Conservation (phyloP, 2,888 invertebrate genomes). For the Volucella inanis region DNA sequence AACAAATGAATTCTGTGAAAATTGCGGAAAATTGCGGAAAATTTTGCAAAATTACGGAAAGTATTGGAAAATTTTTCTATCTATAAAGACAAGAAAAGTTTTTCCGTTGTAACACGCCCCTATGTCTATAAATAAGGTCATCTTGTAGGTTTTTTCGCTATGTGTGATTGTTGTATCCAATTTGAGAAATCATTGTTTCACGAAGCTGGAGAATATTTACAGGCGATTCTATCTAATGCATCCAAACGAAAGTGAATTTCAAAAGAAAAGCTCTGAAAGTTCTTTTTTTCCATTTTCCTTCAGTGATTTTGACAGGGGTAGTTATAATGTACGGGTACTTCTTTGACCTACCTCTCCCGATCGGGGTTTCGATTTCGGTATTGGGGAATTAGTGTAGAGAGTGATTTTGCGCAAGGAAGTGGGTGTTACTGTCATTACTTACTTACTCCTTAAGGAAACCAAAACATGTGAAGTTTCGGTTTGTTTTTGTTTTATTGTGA, state of each 20-base stretch:
- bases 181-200: constrained; percentile 65
- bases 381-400: constrained; percentile 36
- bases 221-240: constrained; percentile 34
- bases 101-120: constrained; percentile 69
- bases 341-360: neutral
- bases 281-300: neutral
- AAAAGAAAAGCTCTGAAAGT: constrained; percentile 52
- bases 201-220: constrained; percentile 61
- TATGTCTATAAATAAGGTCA: constrained; percentile 74
- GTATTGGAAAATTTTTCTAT: constrained; percentile 45
- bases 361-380: neutral
- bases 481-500: constrained; percentile 70
- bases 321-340: neutral
- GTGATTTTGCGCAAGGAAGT: constrained; percentile 65
- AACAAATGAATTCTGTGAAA: constrained; percentile 3
- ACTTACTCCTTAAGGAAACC: constrained; percentile 37
- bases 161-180: constrained; percentile 38
- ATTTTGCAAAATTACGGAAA: neutral
- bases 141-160: constrained; percentile 58
- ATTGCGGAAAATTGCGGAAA: constrained; percentile 20
- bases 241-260: constrained; percentile 63
- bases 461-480: constrained; percentile 70
- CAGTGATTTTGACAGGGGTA: constrained; percentile 11
- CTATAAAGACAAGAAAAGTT: constrained; percentile 22
- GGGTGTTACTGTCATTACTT: constrained; percentile 22